phyloP scores from a whole-genome alignment of 2,888 invertebrate species.

The Onchidella celtica region DNA sequence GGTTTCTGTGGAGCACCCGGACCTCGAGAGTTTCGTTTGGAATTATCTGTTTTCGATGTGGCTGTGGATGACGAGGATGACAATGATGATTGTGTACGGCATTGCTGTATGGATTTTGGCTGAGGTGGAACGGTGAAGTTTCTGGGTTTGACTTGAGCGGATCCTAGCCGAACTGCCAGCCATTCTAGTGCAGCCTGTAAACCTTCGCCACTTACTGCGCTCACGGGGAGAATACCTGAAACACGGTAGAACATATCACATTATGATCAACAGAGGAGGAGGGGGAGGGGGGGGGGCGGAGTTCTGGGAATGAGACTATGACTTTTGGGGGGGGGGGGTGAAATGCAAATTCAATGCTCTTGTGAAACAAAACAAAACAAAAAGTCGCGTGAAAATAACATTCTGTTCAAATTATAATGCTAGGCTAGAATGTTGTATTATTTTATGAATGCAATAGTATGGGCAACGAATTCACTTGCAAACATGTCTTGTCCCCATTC shows the following conservation, averaged over 20 bases:
- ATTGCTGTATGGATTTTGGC: constrained; percentile 13
- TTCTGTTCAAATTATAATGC: no score
- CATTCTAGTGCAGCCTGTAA: constrained; percentile 71
- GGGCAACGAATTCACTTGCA: no score
- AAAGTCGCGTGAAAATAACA: no score
- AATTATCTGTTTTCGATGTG: constrained; percentile 22
- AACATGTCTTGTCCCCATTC: no score
- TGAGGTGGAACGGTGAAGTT: constrained; percentile 36
- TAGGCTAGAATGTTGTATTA: no score
- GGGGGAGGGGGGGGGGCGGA: no score
- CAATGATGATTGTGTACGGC: constrained; percentile 24
- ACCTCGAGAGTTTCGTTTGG: neutral
- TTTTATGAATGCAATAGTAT: no score
- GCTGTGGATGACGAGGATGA: constrained; percentile 37
- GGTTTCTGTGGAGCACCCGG: constrained; percentile 5
- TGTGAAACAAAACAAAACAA: no score
- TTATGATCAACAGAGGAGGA: no score
- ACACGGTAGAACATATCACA: constrained; percentile 10
- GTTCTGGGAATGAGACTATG: no score
- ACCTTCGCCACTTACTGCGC: constrained; percentile 70
- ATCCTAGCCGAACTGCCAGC: constrained; percentile 70
- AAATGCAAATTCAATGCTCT: no score
- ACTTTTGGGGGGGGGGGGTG: no score
- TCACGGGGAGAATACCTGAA: constrained; percentile 71
- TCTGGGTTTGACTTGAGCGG: constrained; percentile 55